These are phyloP conservation scores for Xestia xanthographa DNA, from an alignment of 2,888 invertebrate species.

Conservation along the genomic window DNA sequence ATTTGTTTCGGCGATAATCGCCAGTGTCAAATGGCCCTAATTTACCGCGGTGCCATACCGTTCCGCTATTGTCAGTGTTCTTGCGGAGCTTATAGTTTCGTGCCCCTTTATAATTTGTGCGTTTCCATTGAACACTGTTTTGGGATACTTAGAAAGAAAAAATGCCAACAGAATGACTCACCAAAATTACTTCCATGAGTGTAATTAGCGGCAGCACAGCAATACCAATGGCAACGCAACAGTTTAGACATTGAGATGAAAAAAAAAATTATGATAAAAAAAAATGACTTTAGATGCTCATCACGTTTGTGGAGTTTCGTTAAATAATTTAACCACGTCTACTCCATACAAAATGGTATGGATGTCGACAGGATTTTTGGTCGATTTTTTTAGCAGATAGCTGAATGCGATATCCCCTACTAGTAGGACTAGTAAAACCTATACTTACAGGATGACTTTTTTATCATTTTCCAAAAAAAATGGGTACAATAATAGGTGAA, in stretches of 20 bases:
- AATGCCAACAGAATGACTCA: background rate
- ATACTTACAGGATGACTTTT: no score
- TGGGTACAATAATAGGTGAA: no score
- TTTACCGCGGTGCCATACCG: conserved; percentile 61
- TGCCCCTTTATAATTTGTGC: conserved; percentile 34
- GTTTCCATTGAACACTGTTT: conserved; percentile 34
- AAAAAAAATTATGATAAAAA: no score
- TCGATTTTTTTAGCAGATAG: background rate
- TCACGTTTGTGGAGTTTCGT: background rate
- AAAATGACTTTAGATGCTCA: background rate
- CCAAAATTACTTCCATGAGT: background rate
- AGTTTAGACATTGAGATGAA: background rate
- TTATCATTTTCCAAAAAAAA: no score
- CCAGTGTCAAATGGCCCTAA: conserved; percentile 59
- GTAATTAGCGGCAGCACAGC: background rate
- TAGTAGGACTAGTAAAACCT: no score
- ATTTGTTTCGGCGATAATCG: conserved; percentile 60
- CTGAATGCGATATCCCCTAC: no score
- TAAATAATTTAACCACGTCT: no score
- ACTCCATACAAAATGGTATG: no score
- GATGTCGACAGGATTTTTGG: background rate
- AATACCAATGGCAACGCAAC: background rate
- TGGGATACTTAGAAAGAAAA: background rate
- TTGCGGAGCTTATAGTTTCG: conserved; percentile 47
- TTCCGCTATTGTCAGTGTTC: conserved; percentile 65